A percentile compares a stretch with the other conserved stretches of the same genome.
phyloP scores from a whole-genome alignment of 1,140 invertebrate species.

The Ooceraea biroi region DNA sequence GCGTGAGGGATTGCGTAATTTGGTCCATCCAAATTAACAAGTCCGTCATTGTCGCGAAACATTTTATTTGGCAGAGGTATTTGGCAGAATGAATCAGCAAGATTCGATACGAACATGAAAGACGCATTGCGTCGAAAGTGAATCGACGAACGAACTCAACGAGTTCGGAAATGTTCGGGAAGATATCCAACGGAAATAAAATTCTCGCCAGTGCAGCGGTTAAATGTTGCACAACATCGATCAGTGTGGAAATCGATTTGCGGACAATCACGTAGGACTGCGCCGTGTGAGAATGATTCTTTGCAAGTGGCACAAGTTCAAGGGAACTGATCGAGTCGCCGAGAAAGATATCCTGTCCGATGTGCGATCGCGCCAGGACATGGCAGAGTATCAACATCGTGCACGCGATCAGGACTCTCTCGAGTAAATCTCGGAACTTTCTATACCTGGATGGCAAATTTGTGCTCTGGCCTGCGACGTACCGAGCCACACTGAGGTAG shows the following conservation, averaged over 20 bases:
- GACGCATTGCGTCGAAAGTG: not conserved
- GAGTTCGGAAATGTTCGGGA: not conserved
- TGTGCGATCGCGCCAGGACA: not conserved
- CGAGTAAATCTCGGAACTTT: slow-evolving; percentile 68
- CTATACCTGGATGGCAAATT: slow-evolving; percentile 84
- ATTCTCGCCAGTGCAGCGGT: not conserved
- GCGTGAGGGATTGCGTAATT: not conserved
- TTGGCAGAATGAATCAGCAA: not conserved
- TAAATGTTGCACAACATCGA: not conserved
- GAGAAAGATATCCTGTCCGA: not conserved
- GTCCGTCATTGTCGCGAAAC: not conserved
- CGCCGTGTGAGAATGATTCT: not conserved
- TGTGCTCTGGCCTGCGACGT: slow-evolving; percentile 89
- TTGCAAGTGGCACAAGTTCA: not conserved
- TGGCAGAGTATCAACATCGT: slow-evolving; percentile 48
- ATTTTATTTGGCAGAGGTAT: not conserved
- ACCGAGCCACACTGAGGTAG: slow-evolving; percentile 90
- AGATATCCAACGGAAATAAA: not conserved
- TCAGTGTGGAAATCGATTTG: not conserved
- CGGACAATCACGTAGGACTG: not conserved
- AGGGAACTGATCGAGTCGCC: not conserved
- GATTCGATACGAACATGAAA: not conserved
- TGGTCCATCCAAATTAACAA: not conserved
- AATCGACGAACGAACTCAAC: not conserved
- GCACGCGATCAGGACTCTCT: slow-evolving; percentile 42